Percentiles rank a stretch among this genome's conserved stretches.
Conservation (phyloP, 2,113 vertebrate genomes). For the Alethe castanea region DNA sequence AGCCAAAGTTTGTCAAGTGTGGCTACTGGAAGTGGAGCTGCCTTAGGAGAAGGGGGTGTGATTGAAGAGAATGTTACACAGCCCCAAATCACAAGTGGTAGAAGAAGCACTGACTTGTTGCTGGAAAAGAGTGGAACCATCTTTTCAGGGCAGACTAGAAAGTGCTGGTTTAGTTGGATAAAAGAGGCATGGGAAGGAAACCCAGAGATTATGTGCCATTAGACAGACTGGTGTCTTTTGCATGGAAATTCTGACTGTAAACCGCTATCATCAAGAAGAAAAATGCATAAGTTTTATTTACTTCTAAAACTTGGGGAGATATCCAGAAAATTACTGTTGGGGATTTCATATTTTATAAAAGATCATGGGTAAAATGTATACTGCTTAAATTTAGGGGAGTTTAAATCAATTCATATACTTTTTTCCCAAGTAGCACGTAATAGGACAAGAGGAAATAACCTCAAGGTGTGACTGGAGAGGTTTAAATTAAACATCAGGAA, state of each 20-base stretch:
- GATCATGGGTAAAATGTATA: rapidly evolving
- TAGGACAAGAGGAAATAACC: not conserved
- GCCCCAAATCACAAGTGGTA: not conserved
- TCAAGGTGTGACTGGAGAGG: not conserved
- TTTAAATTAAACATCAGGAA: not conserved
- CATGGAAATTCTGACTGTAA: not conserved
- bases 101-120: not conserved
- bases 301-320: not conserved
- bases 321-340: not conserved
- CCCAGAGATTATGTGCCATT: not conserved
- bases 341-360: not conserved
- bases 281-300: not conserved
- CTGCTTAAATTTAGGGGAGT: not conserved
- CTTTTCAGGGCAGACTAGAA: not conserved
- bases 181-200: not conserved
- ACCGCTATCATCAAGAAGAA: not conserved
- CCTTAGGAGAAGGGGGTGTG: not conserved
- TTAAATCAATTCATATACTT: not conserved
- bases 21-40: not conserved
- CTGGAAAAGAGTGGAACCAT: not conserved
- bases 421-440: not conserved
- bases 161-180: not conserved
- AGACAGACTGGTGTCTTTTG: not conserved
- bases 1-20: not conserved
- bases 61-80: not conserved